These are phyloP conservation scores for Papilio glaucus DNA, from an alignment of 1,140 invertebrate genomes.

Conservation along the genomic window DNA sequence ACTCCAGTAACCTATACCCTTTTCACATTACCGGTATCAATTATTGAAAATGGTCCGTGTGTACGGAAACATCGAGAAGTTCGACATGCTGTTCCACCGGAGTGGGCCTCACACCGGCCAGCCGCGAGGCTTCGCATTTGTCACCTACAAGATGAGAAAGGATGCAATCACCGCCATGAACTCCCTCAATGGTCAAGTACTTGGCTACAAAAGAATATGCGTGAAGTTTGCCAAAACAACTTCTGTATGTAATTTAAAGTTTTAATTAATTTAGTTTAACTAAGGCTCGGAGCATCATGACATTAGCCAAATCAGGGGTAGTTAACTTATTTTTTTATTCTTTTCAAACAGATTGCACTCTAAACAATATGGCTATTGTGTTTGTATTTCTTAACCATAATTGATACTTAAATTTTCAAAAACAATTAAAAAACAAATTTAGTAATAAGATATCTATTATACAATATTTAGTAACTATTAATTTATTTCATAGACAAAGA, in stretches of 20 bases:
- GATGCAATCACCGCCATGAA: slow-evolving; percentile 87
- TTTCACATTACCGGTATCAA: slow-evolving; percentile 91
- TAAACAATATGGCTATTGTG: no score
- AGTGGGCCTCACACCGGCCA: slow-evolving; percentile 93
- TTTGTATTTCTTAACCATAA: no score
- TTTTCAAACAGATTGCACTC: no score
- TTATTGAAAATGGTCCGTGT: slow-evolving; percentile 97
- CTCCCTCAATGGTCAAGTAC: slow-evolving; percentile 88
- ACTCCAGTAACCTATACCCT: slow-evolving; percentile 64
- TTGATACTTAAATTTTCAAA: no score
- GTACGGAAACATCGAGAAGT: slow-evolving; percentile 95
- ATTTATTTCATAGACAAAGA: no score
- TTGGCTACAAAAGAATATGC: slow-evolving; percentile 89
- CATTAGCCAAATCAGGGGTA: no score
- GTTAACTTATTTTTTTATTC: background rate
- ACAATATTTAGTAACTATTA: no score
- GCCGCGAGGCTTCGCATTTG: slow-evolving; percentile 96
- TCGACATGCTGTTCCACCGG: slow-evolving; percentile 96
- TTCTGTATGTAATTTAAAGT: slow-evolving; percentile 55
- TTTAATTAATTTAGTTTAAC: no score
- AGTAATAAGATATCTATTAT: no score
- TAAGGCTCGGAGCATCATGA: no score
- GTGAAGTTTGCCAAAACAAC: slow-evolving; percentile 92
- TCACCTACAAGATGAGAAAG: slow-evolving; percentile 89
- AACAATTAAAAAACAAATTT: no score